phyloP scores from a whole-genome alignment of 2,113 vertebrate genomes.

The Cacatua alba region DNA sequence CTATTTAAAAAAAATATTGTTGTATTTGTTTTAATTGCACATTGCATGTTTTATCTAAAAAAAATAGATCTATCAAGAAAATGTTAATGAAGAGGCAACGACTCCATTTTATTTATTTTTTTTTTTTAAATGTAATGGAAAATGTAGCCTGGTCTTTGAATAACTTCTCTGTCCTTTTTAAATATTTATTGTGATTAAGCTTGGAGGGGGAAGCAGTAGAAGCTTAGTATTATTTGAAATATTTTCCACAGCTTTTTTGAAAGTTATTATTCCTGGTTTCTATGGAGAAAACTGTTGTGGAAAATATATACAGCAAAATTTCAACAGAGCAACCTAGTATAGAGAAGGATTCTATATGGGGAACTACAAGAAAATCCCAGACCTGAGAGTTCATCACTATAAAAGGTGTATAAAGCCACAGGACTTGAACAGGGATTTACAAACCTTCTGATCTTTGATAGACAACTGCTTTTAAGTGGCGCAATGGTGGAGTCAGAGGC shows the following conservation, averaged over 20 bases:
- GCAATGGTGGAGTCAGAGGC: background rate
- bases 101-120: background rate
- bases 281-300: slow-evolving; percentile 63
- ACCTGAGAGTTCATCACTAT: background rate
- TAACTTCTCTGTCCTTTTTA: background rate
- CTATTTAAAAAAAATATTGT: background rate
- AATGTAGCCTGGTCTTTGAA: background rate
- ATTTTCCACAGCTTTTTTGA: slow-evolving; percentile 32
- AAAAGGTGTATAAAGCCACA: slow-evolving; percentile 12
- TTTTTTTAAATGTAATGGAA: slow-evolving; percentile 16
- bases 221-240: slow-evolving; percentile 29
- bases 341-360: slow-evolving; percentile 19
- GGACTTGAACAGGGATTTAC: background rate
- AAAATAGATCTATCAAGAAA: background rate
- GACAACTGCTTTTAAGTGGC: rapidly evolving
- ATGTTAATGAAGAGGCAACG: background rate
- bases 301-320: slow-evolving; percentile 57
- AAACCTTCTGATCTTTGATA: background rate
- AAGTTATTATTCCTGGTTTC: slow-evolving; percentile 48
- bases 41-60: background rate
- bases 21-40: background rate
- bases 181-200: slow-evolving; percentile 22
- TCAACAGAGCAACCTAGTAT: background rate
- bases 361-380: background rate
- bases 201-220: background rate